Evolutionary conservation across 2,797 vertebrate genomes (phyloP).

Genomic region (Fistularia commersonii): DNA sequence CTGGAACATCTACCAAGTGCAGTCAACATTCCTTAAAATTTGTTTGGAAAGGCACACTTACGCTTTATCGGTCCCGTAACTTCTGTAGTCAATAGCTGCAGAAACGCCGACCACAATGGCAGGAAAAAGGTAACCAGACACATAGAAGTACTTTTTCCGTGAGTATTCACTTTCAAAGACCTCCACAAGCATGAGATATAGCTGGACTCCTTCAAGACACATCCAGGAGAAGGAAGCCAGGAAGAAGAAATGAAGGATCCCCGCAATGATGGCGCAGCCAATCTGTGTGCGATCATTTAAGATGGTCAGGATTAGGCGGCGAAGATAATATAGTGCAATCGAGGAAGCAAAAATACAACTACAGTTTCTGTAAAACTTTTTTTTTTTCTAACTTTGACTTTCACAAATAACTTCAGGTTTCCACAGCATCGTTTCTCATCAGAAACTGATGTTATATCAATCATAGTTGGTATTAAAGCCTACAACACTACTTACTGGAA

Average conservation of each 20-base stretch:
- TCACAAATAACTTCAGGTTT: slow-evolving; percentile 7
- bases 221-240: slow-evolving; percentile 98
- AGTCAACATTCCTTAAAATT: slow-evolving; percentile 27
- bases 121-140: slow-evolving; percentile 95
- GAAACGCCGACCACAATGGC: slow-evolving; percentile 95
- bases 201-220: slow-evolving; percentile 97
- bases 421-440: too few species aligned
- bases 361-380: slow-evolving; percentile 4
- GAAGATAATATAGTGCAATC: background rate
- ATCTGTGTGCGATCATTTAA: slow-evolving; percentile 75
- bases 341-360: background rate
- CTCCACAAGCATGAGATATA: slow-evolving; percentile 98
- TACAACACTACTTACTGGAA: too few species aligned
- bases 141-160: slow-evolving; percentile 97
- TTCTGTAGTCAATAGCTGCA: slow-evolving; percentile 93
- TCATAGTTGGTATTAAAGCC: too few species aligned
- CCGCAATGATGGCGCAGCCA: slow-evolving; percentile 95
- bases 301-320: background rate
- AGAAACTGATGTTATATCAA: too few species aligned
- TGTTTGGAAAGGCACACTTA: slow-evolving; percentile 75
- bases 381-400: background rate
- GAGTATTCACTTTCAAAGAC: slow-evolving; percentile 99
- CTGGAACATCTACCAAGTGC: slow-evolving; percentile 13
- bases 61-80: slow-evolving; percentile 94
- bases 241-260: slow-evolving; percentile 98